Base-by-base conservation (phyloP, 2,888 invertebrate species). In the Scaptomyza cyrtandrae region DNA sequence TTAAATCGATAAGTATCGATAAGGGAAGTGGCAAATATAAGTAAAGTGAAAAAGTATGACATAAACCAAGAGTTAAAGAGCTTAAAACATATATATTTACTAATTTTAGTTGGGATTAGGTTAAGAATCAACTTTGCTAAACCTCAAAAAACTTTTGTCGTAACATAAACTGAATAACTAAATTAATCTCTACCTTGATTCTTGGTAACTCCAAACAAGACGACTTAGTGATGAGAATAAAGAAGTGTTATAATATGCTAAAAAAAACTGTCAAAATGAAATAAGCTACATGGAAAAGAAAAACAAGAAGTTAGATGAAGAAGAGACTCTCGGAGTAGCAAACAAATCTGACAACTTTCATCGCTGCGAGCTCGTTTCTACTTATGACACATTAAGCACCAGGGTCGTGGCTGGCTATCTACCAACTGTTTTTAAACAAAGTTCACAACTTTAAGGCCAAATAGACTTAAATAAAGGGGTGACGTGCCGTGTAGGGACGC, bases 371-470 rank as follows among this genome's bases (percentile, higher is more conserved):
- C 16, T 41, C 41, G 41, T 41, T 59, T 71, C 53, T 76, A 64
- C 62, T 77, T 77, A 64, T 77, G 76, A 76, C 76, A 77, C 71
- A 66, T 74, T 77, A 77, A 77, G 76, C 73, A 64, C 74, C 24
- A 41, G 60, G 58, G 72, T 56, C 46, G 41, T 39, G 19, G 43
- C 35, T 54, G 27, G 43, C 35, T 58, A 55, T 57, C 60, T 60
- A 37, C 29, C 62, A 55, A 68, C 54, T 68, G 41, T 53, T 52
- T 53, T 27, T 24, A 48, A 57, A 75, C 49, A 59, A 75, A 75
- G 63, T 71, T 75, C 10, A 37, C 63, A 54, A 72, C 54, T 53
- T 61, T 48, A 54, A 54, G 50, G 60, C 24, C 19, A 35, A 14
- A 39, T 29, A 14, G n/a, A 6, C 9, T n/a, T 14, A 3, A 13